A percentile compares a stretch with the other conserved stretches of the same genome.
These are phyloP conservation scores for Accipiter virgatus DNA, from an alignment of 2,113 vertebrate genomes.

Conservation along the genomic window DNA sequence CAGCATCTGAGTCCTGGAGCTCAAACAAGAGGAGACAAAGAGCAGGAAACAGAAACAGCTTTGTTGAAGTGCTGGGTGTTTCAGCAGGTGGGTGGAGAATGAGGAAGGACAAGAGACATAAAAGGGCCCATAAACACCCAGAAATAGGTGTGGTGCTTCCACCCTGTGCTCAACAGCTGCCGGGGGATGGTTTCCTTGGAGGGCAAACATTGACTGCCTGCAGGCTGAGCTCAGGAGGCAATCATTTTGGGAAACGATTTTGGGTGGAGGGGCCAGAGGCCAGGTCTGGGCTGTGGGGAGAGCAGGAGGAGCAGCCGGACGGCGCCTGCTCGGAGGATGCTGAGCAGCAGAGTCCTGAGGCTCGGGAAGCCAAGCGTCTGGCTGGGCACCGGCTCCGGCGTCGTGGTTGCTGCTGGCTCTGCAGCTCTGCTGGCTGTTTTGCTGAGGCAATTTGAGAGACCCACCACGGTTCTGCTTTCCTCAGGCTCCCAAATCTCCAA, in stretches of 20 bases:
- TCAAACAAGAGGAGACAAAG: background rate
- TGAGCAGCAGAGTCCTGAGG: background rate
- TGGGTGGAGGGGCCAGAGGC: background rate
- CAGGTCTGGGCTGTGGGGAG: background rate
- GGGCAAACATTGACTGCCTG: background rate
- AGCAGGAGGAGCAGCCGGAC: background rate
- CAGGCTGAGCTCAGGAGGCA: background rate
- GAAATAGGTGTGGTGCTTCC: background rate
- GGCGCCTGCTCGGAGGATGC: background rate
- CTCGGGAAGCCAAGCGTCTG: background rate
- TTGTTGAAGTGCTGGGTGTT: background rate
- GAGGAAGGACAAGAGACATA: background rate
- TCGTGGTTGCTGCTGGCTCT: background rate
- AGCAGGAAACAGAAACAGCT: background rate
- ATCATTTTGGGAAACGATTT: background rate
- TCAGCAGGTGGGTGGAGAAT: background rate
- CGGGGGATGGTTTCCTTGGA: background rate
- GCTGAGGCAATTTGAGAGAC: rapidly evolving
- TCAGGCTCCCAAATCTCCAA: background rate
- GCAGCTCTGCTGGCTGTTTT: background rate
- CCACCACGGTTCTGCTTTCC: background rate
- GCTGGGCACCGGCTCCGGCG: background rate
- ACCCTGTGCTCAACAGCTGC: background rate
- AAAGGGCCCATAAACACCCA: background rate
- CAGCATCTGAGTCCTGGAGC: background rate